phyloP scores from a whole-genome alignment of 1,140 invertebrate species.

The Bombus sylvicola region DNA sequence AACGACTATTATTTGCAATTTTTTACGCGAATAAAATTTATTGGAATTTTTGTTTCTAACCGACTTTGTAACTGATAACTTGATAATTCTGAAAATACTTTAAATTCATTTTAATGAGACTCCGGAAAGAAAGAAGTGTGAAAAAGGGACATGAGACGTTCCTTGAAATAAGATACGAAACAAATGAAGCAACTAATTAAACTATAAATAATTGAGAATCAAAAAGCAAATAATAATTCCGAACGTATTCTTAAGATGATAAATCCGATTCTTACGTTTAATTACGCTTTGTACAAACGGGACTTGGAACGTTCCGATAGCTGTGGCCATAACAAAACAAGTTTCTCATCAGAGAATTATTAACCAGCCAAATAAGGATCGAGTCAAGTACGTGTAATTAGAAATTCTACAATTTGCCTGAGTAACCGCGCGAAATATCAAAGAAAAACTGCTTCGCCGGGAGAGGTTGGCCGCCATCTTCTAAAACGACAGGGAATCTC shows the following conservation, averaged over 20 bases:
- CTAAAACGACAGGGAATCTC: slow-evolving; percentile 7
- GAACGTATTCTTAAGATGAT: too few species aligned
- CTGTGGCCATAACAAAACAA: neutral
- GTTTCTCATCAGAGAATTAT: neutral
- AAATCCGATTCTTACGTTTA: neutral
- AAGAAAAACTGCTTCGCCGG: neutral
- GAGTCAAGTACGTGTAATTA: neutral
- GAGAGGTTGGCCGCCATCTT: neutral
- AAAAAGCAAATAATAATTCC: neutral
- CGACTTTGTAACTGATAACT: too few species aligned
- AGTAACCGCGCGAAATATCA: neutral
- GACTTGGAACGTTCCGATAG: neutral
- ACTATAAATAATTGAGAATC: too few species aligned
- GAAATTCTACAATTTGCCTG: neutral
- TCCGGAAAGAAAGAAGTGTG: too few species aligned
- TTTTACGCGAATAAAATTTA: neutral
- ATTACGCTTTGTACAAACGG: neutral
- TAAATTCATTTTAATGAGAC: too few species aligned
- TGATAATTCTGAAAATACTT: too few species aligned
- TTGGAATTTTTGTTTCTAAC: neutral
- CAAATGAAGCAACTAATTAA: neutral
- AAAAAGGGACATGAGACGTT: neutral
- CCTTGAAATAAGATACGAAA: neutral
- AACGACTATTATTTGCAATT: neutral
- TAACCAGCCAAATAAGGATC: neutral